Percentiles rank a stretch among this genome's conserved stretches.
Evolutionary conservation across 2,113 vertebrate species (phyloP).

Genomic region (Numenius arquata): DNA sequence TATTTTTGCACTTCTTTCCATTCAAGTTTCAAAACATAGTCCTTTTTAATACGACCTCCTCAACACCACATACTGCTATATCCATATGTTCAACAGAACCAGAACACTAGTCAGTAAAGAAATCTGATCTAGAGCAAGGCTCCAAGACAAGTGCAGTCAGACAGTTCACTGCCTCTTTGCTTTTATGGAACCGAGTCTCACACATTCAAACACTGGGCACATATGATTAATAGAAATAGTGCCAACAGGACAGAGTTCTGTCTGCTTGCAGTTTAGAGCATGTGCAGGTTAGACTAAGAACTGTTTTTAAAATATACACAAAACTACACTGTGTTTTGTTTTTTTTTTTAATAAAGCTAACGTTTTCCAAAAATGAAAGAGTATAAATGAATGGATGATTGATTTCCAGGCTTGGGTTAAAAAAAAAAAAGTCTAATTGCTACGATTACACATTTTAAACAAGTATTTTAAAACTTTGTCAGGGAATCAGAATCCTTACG

Average conservation of each 20-base stretch:
- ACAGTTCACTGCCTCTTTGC: not conserved
- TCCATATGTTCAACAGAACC: not conserved
- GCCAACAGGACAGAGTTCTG: not conserved
- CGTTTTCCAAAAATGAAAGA: fast-evolving
- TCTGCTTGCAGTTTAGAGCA: not conserved
- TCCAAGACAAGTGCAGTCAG: not conserved
- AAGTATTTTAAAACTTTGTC: fast-evolving
- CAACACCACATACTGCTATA: not conserved
- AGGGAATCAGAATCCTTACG: not conserved
- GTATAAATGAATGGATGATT: not conserved
- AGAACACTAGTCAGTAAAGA: not conserved
- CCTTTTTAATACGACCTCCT: not conserved
- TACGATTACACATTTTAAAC: not conserved
- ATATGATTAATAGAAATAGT: not conserved
- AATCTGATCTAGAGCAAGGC: not conserved
- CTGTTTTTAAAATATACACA: not conserved
- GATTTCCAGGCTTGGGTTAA: not conserved
- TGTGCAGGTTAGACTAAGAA: not conserved
- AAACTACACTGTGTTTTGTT: fast-evolving
- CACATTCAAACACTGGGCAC: not conserved
- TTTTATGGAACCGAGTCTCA: fast-evolving
- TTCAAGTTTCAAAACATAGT: not conserved
- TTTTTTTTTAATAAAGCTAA: not conserved
- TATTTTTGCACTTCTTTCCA: not conserved
- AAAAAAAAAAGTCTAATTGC: not conserved